phyloP scores from a whole-genome alignment of 2,888 invertebrate genomes.

The Morpho achilles region DNA sequence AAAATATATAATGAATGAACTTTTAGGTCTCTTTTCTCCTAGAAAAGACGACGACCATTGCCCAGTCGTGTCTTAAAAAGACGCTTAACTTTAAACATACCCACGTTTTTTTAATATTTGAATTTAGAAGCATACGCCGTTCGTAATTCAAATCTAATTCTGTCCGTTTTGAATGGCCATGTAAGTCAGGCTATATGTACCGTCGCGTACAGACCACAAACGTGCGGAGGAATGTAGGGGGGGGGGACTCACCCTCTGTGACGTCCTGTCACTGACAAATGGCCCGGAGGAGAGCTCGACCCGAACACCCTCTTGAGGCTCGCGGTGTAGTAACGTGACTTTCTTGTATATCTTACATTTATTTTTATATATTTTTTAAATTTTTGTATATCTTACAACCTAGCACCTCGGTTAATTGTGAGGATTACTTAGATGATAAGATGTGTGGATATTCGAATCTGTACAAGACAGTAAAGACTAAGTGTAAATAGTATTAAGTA shows the following conservation, averaged over 20 bases:
- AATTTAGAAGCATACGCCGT: conserved; percentile 10
- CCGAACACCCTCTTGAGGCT: conserved; percentile 64
- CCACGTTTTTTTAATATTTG: not conserved
- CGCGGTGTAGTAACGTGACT: conserved; percentile 29
- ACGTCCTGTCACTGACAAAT: conserved; percentile 78
- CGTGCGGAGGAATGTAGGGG: conserved; percentile 47
- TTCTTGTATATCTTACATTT: conserved; percentile 14
- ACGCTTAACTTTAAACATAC: not conserved
- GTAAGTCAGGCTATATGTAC: conserved; percentile 36
- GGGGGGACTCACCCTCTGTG: conserved; percentile 43
- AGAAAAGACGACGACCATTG: too few species aligned
- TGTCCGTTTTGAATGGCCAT: conserved; percentile 27
- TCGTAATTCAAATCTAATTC: conserved; percentile 18
- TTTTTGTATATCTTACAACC: too few species aligned
- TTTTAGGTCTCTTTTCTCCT: too few species aligned
- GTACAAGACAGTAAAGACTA: too few species aligned
- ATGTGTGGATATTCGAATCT: too few species aligned
- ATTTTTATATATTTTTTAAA: too few species aligned
- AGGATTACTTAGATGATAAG: too few species aligned
- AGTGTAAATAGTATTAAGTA: too few species aligned
- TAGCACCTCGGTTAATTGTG: too few species aligned
- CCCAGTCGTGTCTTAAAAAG: too few species aligned
- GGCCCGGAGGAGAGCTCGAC: conserved; percentile 74
- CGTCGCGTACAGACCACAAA: conserved; percentile 58
- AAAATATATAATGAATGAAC: too few species aligned